A percentile compares a stretch with the other conserved stretches of the same genome.
These are phyloP conservation scores for Bradypodion pumilum DNA, from an alignment of 2,797 vertebrate species.

Conservation along the genomic window DNA sequence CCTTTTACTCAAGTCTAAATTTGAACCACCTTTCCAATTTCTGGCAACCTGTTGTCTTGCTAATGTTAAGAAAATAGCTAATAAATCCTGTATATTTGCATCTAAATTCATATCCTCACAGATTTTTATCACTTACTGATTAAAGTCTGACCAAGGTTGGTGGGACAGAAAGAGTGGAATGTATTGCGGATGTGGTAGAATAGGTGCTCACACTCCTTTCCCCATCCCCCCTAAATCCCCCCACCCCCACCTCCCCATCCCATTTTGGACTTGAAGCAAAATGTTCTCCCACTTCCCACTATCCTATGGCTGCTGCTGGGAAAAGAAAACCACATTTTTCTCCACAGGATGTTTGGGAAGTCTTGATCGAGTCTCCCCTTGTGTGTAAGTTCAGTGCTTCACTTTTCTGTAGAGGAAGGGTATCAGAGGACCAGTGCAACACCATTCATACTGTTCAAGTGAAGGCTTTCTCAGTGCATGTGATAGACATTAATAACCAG, in stretches of 20 bases:
- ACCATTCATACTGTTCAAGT: background rate
- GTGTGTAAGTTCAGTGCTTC: background rate
- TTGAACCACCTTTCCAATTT: too few relatives aligned
- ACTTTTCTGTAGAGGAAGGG: background rate
- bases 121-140: too few relatives aligned
- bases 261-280: too few relatives aligned
- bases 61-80: too few relatives aligned
- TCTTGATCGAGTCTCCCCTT: background rate
- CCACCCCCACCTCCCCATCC: background rate
- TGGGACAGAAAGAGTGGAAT: background rate
- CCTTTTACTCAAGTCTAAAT: too few relatives aligned
- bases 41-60: too few relatives aligned
- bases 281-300: background rate
- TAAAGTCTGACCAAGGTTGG: background rate
- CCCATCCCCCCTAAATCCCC: background rate
- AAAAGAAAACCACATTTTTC: too few relatives aligned
- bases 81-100: too few relatives aligned
- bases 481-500: conserved; percentile 14
- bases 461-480: background rate
- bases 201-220: background rate
- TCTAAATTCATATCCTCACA: too few relatives aligned
- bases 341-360: too few relatives aligned
- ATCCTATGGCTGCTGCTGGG: background rate
- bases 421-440: background rate
- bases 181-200: background rate